phyloP scores from a whole-genome alignment of 2,113 vertebrate genomes.

The Pygathrix nemaeus region DNA sequence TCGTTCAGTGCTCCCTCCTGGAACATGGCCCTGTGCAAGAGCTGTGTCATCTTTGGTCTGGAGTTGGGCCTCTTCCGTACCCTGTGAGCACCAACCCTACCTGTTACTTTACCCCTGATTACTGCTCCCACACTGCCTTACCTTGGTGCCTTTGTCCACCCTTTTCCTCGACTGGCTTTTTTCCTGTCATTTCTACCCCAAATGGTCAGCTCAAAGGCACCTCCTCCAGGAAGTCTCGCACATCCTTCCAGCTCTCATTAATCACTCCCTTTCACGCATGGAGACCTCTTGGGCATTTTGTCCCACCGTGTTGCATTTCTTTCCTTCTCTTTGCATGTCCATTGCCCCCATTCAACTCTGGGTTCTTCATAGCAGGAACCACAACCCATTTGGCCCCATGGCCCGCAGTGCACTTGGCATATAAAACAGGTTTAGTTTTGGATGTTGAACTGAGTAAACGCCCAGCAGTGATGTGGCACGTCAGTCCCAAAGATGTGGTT shows the following conservation, averaged over 20 bases:
- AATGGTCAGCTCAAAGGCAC: not conserved
- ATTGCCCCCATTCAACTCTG: no score
- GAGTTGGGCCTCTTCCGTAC: not conserved
- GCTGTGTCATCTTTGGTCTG: not conserved
- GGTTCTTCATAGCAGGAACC: not conserved
- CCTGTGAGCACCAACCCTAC: not conserved
- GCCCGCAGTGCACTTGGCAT: not conserved
- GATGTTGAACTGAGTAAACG: not conserved
- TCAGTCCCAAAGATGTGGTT: not conserved
- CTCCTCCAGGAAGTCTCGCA: not conserved
- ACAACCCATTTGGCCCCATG: not conserved
- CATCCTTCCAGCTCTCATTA: not conserved
- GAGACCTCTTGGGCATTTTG: not conserved
- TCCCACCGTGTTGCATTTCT: accelerated
- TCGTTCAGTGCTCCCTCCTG: not conserved
- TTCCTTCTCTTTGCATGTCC: not conserved
- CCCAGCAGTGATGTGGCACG: not conserved
- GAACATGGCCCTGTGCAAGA: not conserved
- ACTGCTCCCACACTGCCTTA: not conserved
- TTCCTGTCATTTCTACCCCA: not conserved
- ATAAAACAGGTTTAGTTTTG: not conserved
- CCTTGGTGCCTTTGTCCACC: not conserved
- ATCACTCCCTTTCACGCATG: not conserved
- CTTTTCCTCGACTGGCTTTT: not conserved
- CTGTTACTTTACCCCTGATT: not conserved